Evolutionary conservation across 1,140 invertebrate genomes (phyloP).

Genomic region (Lithobius niger): DNA sequence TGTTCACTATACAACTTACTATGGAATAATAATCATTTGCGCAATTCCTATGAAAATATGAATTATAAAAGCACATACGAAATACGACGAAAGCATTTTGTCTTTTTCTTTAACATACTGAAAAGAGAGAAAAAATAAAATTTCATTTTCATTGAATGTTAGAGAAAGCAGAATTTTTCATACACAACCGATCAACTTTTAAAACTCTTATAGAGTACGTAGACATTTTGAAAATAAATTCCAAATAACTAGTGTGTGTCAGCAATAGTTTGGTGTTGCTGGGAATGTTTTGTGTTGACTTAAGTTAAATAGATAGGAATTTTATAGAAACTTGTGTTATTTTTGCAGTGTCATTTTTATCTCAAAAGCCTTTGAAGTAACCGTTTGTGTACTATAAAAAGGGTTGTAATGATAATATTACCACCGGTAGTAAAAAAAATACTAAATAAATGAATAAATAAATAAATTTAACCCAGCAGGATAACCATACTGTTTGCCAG

Average conservation of each 20-base stretch:
- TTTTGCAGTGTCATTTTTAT: not conserved
- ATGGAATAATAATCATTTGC: conserved; percentile 44
- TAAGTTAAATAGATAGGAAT: not conserved
- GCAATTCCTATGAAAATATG: conserved; percentile 31
- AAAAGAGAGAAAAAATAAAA: conserved; percentile 26
- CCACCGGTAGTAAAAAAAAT: not conserved
- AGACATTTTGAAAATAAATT: no score
- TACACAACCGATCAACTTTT: no score
- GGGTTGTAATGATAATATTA: not conserved
- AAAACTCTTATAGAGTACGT: no score
- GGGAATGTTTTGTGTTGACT: not conserved
- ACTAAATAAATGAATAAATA: no score
- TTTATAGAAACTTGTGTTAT: not conserved
- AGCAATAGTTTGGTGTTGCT: not conserved
- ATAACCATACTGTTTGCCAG: no score
- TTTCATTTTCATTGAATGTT: not conserved
- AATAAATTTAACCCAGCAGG: no score
- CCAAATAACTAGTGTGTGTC: no score
- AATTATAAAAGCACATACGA: conserved; percentile 62
- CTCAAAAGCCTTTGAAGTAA: not conserved
- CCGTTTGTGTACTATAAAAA: not conserved
- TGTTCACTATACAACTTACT: conserved; percentile 48
- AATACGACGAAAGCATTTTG: conserved; percentile 68
- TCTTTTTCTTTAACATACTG: conserved; percentile 64
- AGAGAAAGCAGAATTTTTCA: no score